Evolutionary conservation across 2,888 invertebrate species (phyloP), one percentile per base, ranked within the genome.

Genomic region (Adelognathus sp.): DNA sequence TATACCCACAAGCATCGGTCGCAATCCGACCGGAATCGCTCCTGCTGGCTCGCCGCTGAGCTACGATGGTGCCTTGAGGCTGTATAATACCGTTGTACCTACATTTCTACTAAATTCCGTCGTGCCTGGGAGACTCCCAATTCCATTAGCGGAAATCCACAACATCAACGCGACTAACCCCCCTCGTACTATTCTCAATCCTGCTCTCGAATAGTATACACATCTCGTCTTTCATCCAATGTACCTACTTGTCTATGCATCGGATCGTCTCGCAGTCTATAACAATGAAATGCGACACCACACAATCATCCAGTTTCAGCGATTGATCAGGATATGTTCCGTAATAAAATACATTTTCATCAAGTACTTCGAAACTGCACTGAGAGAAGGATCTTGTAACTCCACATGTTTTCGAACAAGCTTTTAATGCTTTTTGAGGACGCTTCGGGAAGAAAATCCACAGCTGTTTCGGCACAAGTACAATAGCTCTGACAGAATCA

Each of bases 111-210:
- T 52, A 27, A 66, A 66, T 66, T 64, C 72, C 50, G 75, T 74
- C 64, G 74, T 60, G 74, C 78, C 70, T 74, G 54, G 44, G 60
- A 74, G 70, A 64, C 50, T 67, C 41, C 46, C 72, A 76, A 76
- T 79, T 76, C 72, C 67, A 79, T 76, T 72, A 79, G 71, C 36
- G 52, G 61, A 75, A 79, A 75, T 79, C 70, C 66, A 56, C 70
- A 54, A 27, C 44, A 60, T 58, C 39, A 29, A 39, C 52, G 50
- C 39, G 36, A 39, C 31, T 60, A n/a, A n/a, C n/a, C n/a, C n/a
- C n/a, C 60, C 50, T 44, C 21, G 33, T 50, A 11, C 18, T 33
- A 44, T 24, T n/a, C 16, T 29, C 61, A 74, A 52, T 58, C 33
- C 24, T 4, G 7, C 39, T 3, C 18, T 27, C 52, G 36, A 18